phyloP scores from a whole-genome alignment of 2,888 invertebrate genomes.

The Folsomia manolachei region DNA sequence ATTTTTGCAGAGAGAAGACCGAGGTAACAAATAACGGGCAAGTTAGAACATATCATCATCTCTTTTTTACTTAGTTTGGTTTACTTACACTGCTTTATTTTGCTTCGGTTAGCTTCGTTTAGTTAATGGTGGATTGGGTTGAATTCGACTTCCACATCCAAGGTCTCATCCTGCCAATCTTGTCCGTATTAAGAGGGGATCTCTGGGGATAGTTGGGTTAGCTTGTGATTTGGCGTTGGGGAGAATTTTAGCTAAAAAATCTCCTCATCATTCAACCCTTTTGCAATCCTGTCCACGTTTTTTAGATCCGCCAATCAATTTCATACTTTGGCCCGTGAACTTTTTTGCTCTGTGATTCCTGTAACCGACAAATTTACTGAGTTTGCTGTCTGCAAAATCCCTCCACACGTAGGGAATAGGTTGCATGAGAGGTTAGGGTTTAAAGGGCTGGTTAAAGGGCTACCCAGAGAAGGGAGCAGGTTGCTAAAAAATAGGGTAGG shows the following conservation, averaged over 20 bases:
- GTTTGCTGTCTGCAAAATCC: neutral
- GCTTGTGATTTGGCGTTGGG: neutral
- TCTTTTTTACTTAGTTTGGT: too few species aligned
- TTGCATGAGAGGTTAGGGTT: slow-evolving; percentile 11
- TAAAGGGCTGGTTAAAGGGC: slow-evolving; percentile 14
- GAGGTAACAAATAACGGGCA: neutral
- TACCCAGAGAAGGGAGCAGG: neutral
- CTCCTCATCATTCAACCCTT: slow-evolving; percentile 17
- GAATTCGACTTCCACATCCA: neutral
- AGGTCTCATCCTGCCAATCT: neutral
- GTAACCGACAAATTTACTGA: slow-evolving; percentile 40
- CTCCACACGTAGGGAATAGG: neutral
- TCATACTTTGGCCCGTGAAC: slow-evolving; percentile 14
- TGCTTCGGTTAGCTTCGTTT: neutral
- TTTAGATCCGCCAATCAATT: slow-evolving; percentile 16
- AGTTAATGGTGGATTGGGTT: neutral
- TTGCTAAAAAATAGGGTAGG: too few species aligned
- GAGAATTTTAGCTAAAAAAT: neutral
- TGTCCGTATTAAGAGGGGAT: neutral
- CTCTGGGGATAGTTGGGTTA: neutral
- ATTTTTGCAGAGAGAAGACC: neutral
- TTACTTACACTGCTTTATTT: too few species aligned
- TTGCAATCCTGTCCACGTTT: neutral
- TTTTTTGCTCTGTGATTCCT: slow-evolving; percentile 26
- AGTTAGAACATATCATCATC: neutral